Base-by-base conservation (phyloP, 2,113 vertebrate genomes). In the Dipodomys ordii region DNA sequence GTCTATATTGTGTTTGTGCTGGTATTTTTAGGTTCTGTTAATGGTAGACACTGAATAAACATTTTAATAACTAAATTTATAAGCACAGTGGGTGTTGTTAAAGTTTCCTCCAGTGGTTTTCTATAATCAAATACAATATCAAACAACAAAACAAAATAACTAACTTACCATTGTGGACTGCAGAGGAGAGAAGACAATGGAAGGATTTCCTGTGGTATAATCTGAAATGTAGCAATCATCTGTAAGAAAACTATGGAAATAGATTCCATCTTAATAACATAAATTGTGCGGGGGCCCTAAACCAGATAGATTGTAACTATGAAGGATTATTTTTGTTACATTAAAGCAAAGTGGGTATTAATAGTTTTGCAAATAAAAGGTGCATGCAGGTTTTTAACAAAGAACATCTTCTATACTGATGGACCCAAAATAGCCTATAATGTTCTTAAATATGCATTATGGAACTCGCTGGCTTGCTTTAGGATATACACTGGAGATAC, bases 1-100 rank as follows among this genome's bases (percentile, higher is more conserved):
- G 19, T 4, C 68, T 71, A 28, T 12, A n/a, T 32, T 35, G 39
- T n/a, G 71, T 76, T 77, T 76, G 76, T 28, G 27, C 27, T 64
- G 7, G 1, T 65, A 77, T 80, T 4, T 5, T 10, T 49, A 77
- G 49, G 12, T 6, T 2, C 11, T 72, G 78, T 78, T 8, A 49
- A 77, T 11, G 78, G 13, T 25, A 62, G 13, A 0, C 3, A 73
- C 16, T 69, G 19, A 30, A 32, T 6, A 88, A 73, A 46, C 23
- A 92, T 79, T 88, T 67, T 27, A 83, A 69, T 62, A 76, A 81
- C 81, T 65, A 83, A 67, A 53, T 30, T 68, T 68, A 69, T 69
- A 68, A 19, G 7, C 19, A 44, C 9, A 67, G n/a, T 73, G 35
- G 4, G n/a, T 25, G 8, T 23, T 64, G 19, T 49, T 80, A 73